phyloP scores from a whole-genome alignment of 2,797 vertebrate genomes.

The Oreochromis mossambicus region DNA sequence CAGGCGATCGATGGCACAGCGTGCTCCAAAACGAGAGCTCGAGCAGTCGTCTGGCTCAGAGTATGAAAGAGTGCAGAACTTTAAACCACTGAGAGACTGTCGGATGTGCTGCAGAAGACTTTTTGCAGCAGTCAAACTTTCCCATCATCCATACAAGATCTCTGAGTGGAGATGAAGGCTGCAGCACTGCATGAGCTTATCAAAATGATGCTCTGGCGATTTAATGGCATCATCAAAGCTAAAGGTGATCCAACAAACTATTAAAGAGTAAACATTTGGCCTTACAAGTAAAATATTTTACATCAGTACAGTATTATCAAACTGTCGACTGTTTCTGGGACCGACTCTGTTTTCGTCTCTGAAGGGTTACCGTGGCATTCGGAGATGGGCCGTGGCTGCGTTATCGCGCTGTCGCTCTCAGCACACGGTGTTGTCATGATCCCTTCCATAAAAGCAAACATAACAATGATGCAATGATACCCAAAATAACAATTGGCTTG shows the following conservation, averaged over 20 bases:
- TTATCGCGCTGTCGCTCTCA: accelerated
- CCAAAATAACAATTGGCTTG: background rate
- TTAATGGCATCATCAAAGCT: accelerated
- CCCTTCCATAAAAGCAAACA: background rate
- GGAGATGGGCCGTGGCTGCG: background rate
- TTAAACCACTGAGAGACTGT: background rate
- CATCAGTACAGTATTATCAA: background rate
- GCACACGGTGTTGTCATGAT: background rate
- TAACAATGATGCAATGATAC: background rate
- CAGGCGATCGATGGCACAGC: background rate
- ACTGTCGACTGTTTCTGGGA: background rate
- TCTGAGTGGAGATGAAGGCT: background rate
- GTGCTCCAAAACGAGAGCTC: background rate
- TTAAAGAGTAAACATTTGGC: background rate
- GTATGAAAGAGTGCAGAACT: background rate
- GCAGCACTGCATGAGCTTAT: accelerated
- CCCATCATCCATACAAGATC: background rate
- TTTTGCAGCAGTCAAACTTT: background rate
- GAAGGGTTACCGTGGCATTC: no score
- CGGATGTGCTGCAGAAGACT: background rate
- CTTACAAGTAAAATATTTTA: background rate
- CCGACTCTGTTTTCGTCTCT: accelerated
- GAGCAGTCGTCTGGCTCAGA: background rate
- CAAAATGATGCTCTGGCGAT: background rate
- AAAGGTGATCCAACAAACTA: background rate